Evolutionary conservation across 2,888 invertebrate species (phyloP).

Genomic region (Leistus spinibarbis): DNA sequence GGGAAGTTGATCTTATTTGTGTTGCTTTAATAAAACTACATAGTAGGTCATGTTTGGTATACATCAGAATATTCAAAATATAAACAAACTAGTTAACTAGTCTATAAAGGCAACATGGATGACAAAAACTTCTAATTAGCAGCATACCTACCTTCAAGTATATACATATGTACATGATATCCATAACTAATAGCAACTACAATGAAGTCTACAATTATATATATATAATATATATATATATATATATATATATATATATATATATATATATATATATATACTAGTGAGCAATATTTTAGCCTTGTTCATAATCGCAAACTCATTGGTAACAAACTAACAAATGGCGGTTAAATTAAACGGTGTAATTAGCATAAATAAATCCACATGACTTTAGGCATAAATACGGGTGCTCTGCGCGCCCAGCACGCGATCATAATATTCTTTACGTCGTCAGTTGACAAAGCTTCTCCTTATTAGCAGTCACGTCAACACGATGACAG

Average conservation of each 20-base stretch:
- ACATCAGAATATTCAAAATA: background rate
- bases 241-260: background rate
- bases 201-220: background rate
- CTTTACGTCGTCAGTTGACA: slow-evolving; percentile 1
- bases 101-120: background rate
- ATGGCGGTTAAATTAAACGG: background rate
- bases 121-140: background rate
- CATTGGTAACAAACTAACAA: background rate
- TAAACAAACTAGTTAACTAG: background rate
- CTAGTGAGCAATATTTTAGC: too few species aligned
- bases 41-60: background rate
- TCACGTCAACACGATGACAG: background rate
- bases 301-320: background rate
- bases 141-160: background rate
- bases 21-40: background rate
- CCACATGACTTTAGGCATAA: background rate
- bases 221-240: background rate
- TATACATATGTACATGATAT: background rate
- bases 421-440: slow-evolving; percentile 2
- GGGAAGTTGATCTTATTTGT: background rate
- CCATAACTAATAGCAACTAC: too few species aligned
- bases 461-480: background rate
- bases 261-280: background rate
- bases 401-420: background rate
- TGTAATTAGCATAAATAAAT: slow-evolving; percentile 1